These are phyloP conservation scores for Hiodon alosoides DNA, from an alignment of 2,113 vertebrate genomes.

Conservation along the genomic window DNA sequence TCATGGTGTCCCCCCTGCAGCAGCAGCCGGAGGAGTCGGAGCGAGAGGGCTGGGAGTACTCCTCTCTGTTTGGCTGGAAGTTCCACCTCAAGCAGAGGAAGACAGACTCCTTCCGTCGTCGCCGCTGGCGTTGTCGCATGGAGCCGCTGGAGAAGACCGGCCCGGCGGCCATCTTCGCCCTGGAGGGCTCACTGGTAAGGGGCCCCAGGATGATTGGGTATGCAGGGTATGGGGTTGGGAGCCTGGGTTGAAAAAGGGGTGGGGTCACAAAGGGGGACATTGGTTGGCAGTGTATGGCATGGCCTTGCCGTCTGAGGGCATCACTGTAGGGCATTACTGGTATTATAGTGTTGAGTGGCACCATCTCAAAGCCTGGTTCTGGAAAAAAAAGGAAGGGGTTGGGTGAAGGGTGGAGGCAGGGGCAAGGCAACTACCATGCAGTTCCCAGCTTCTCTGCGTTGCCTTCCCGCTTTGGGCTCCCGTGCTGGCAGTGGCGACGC, in stretches of 20 bases:
- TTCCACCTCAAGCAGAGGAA: slow-evolving; percentile 85
- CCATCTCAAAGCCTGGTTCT: too few species aligned
- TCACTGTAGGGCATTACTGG: too few species aligned
- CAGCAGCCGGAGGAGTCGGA: slow-evolving; percentile 78
- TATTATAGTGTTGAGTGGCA: too few species aligned
- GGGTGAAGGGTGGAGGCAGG: background rate
- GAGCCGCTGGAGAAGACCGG: slow-evolving; percentile 87
- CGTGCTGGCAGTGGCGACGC: background rate
- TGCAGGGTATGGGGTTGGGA: background rate
- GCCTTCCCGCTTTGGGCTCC: background rate
- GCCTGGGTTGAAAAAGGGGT: background rate
- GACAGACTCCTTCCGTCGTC: slow-evolving; percentile 81
- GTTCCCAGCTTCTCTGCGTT: background rate
- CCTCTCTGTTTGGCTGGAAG: slow-evolving; percentile 92
- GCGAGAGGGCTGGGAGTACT: slow-evolving; percentile 89
- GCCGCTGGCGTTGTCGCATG: slow-evolving; percentile 90
- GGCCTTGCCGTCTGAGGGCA: too few species aligned
- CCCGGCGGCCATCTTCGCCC: slow-evolving; percentile 83
- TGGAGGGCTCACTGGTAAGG: slow-evolving; percentile 89
- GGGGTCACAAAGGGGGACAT: too few species aligned
- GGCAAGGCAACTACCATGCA: background rate
- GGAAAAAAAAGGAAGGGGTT: too few species aligned
- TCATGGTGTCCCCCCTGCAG: slow-evolving; percentile 48
- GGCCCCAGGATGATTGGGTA: background rate
- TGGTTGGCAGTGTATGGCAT: too few species aligned